A percentile compares a stretch with the other conserved stretches of the same genome.
These are phyloP conservation scores for Aproaerema taeniolella DNA, from an alignment of 2,888 invertebrate genomes.

Conservation along the genomic window DNA sequence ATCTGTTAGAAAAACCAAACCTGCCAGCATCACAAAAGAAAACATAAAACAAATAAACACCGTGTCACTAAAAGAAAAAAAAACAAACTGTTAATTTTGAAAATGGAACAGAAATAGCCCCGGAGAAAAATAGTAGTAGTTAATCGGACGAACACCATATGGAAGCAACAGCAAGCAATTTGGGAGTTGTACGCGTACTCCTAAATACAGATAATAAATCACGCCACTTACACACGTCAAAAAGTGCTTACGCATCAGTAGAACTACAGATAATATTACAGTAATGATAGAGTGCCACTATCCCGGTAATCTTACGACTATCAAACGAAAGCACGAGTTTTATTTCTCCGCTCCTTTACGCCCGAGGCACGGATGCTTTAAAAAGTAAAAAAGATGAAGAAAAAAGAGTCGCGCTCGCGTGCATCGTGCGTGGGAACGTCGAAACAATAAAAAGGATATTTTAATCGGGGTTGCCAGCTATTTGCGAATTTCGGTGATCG, in stretches of 20 bases:
- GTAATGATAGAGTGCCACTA: constrained; percentile 56
- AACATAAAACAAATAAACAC: constrained; percentile 8
- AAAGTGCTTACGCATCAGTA: constrained; percentile 52
- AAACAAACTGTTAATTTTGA: constrained; percentile 21
- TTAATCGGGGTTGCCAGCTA: constrained; percentile 48
- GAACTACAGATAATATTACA: constrained; percentile 51
- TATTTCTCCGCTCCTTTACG: constrained; percentile 46
- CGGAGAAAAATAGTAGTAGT: constrained; percentile 27
- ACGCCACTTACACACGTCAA: constrained; percentile 57
- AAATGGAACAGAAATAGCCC: constrained; percentile 25
- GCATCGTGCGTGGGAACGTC: constrained; percentile 64
- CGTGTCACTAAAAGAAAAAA: constrained; percentile 14
- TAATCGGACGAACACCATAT: constrained; percentile 37
- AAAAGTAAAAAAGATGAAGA: constrained; percentile 37
- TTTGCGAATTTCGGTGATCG: constrained; percentile 47
- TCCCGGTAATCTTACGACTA: constrained; percentile 57
- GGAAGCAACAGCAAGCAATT: constrained; percentile 31
- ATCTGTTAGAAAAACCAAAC: constrained; percentile 4
- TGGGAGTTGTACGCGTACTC: constrained; percentile 28
- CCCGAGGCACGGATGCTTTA: constrained; percentile 62
- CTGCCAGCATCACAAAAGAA: constrained; percentile 4
- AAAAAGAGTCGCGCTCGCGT: constrained; percentile 51
- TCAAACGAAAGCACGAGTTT: constrained; percentile 56
- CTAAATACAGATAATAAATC: constrained; percentile 51
- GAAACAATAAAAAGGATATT: constrained; percentile 51